Evolutionary conservation across 2,113 vertebrate species (phyloP).

Genomic region (Silurus asotus): DNA sequence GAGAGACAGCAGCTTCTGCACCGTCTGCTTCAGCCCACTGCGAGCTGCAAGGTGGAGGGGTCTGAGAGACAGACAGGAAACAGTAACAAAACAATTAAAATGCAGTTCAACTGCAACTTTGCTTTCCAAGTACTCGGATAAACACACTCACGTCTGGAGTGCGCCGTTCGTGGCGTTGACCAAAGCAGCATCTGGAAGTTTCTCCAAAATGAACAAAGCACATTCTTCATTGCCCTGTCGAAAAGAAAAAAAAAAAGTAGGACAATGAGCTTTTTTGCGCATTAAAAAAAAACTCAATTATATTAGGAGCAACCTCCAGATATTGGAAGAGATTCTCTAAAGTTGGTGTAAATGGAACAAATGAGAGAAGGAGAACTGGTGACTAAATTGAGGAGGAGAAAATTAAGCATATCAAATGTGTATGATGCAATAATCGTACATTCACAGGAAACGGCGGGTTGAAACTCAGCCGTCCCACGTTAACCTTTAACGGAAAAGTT

Average conservation of each 20-base stretch:
- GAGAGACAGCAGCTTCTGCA: slow-evolving; percentile 87
- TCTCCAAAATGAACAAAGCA: slow-evolving; percentile 92
- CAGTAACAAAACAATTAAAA: background rate
- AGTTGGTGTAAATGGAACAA: background rate
- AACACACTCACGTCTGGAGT: slow-evolving; percentile 92
- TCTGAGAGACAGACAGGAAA: slow-evolving; percentile 65
- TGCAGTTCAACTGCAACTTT: background rate
- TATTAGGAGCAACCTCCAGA: too few relatives aligned
- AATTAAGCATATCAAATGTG: background rate
- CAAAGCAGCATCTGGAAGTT: slow-evolving; percentile 83
- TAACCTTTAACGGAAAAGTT: background rate
- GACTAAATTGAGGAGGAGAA: background rate
- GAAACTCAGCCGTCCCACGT: background rate
- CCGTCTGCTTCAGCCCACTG: slow-evolving; percentile 88
- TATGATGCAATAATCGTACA: background rate
- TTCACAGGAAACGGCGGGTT: background rate
- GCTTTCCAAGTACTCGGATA: background rate
- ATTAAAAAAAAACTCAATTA: background rate
- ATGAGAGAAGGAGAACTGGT: background rate
- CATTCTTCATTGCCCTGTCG: slow-evolving; percentile 91
- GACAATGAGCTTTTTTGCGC: background rate
- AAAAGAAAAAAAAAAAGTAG: slow-evolving; percentile 3
- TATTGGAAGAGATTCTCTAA: background rate
- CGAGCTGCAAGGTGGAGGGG: slow-evolving; percentile 91
- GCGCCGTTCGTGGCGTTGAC: slow-evolving; percentile 88